Conservation (phyloP, 2,113 vertebrate species). For the Corythaixoides concolor region DNA sequence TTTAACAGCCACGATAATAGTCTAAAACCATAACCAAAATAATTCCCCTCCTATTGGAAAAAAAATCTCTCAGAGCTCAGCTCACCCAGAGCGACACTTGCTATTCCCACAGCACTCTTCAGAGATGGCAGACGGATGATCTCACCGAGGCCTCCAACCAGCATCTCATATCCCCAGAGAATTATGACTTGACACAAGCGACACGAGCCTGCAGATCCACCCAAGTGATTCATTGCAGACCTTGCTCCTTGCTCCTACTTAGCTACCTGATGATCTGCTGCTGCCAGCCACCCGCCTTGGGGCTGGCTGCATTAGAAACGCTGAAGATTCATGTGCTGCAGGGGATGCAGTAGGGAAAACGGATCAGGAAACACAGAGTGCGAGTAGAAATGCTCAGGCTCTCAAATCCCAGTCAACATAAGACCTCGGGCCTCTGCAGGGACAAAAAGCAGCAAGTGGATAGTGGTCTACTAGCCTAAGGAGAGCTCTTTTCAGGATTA, state of each 20-base stretch:
- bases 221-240: background rate
- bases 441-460: background rate
- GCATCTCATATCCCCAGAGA: background rate
- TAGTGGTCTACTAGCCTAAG: background rate
- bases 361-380: background rate
- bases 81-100: background rate
- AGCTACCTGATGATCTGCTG: background rate
- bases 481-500: background rate
- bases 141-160: background rate
- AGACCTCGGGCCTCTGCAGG: background rate
- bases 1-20: background rate
- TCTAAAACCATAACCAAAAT: background rate
- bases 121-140: background rate
- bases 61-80: background rate
- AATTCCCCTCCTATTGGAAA: background rate
- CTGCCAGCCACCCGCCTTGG: background rate
- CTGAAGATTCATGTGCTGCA: background rate
- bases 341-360: background rate
- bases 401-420: accelerated
- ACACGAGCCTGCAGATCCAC: background rate
- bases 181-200: background rate
- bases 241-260: background rate
- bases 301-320: background rate
- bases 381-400: background rate
- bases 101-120: background rate